Evolutionary conservation across 2,797 vertebrate genomes (phyloP), one percentile per base, ranked within the genome.

Genomic region (Decapterus maruadsi): DNA sequence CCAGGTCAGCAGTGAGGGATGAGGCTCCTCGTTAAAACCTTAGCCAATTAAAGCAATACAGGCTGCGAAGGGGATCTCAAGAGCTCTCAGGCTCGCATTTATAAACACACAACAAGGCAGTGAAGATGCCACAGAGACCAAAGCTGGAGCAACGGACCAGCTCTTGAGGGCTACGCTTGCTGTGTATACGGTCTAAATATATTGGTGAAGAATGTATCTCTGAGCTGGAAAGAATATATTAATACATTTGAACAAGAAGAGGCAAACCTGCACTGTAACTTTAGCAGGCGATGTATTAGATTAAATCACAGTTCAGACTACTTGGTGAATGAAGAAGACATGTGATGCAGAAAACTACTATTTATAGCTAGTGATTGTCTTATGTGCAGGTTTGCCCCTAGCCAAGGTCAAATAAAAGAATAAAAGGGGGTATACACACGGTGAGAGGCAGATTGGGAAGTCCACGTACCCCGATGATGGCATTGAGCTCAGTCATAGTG

Each of bases 381-480:
- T 20, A 65, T 50, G 89, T 81, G 72, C 94, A 93, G 93, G 65
- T 87, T 91, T 91, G 80, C 90, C 88, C 61, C 87, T 90, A 92
- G 62, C 74, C 68, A 91, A 76, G 90, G 84, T 91, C 34, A 94
- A 95, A 95, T 91, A 92, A 95, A 96, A 56, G 95, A 95, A 97
- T 96, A 95, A 94, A 97, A 96, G 94, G 96, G 94, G 94, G 93
- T 95, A 96, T 97, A 97, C 96, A 97, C 96, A 97, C 96, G 94
- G 96, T 96, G 93, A 97, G 96, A 95, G 97, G 96, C 95, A 97
- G 96, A 97, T 93, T 97, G 96, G 96, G 95, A 96, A 97, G 96
- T 94, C 92, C 95, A 97, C 97, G 96, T 98, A 99, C 97, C 97
- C 97, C 97, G 96, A 99, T 99, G 96, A 99, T 99, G 86, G 98